Evolutionary conservation across 2,888 invertebrate genomes (phyloP).

Genomic region (Lingula anatina): DNA sequence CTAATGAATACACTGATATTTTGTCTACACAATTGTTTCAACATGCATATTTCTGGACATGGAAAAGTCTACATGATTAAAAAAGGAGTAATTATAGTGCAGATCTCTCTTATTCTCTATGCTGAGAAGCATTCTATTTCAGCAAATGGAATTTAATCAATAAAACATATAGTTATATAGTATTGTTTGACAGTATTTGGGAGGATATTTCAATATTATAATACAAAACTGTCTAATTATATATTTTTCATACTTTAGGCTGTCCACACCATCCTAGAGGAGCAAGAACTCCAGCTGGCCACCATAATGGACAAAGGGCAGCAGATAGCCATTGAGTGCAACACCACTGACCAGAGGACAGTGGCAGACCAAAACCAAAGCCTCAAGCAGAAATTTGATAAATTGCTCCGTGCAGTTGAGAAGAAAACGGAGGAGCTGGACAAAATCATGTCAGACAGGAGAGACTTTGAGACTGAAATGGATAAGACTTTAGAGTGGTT

Average conservation of each 20-base stretch:
- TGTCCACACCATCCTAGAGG: constrained; percentile 8
- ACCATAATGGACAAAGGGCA: constrained; percentile 88
- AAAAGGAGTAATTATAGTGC: no score
- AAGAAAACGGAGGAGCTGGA: constrained; percentile 83
- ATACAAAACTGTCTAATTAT: no score
- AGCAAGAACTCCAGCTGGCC: constrained; percentile 70
- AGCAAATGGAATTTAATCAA: no score
- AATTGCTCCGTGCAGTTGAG: constrained; percentile 75
- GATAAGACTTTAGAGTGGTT: constrained; percentile 31
- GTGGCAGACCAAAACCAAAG: constrained; percentile 83
- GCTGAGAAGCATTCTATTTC: no score
- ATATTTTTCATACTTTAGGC: background rate
- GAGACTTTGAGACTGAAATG: constrained; percentile 31
- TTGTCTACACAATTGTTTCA: no score
- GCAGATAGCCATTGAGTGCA: constrained; percentile 85
- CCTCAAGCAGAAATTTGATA: constrained; percentile 75
- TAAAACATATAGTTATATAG: no score
- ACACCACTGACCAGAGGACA: constrained; percentile 78
- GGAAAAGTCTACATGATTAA: no score
- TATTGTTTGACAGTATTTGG: no score
- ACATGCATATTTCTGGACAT: no score
- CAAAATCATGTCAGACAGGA: constrained; percentile 50
- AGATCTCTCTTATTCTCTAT: no score
- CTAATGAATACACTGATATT: no score
- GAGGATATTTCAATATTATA: no score